Evolutionary conservation across 1,140 invertebrate genomes (phyloP), one percentile per base, ranked within the genome.

Genomic region (Bombus terrestris): DNA sequence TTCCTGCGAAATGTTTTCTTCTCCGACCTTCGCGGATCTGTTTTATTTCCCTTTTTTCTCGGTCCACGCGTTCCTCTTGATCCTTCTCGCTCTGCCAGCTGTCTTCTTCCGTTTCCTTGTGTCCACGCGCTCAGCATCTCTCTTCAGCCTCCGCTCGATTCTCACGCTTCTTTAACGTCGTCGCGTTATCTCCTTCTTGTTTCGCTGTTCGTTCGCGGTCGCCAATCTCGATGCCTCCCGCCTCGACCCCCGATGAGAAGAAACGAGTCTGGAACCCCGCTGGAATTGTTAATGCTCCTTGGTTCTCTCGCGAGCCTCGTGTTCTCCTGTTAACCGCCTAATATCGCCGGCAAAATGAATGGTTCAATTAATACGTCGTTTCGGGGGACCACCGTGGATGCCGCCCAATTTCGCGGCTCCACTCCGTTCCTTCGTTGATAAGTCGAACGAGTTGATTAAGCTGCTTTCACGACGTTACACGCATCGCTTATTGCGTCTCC

Each of bases 301-400:
- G 25, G 53, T n/a, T 64, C 59, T 25, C 22, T 41, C 77, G 68
- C 43, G 79, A 13, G 35, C 1, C 32, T n/a, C 25, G 28, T 41
- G 35, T 78, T 35, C 39, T 18, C 37, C 37, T 32, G 37, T 72
- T 72, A 73, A 81, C 68, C 80, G 69, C 47, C 80, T 81, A 73
- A 81, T 73, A 73, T 73, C n/a, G 53, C 39, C n/a, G 53, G n/a
- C n/a, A 18, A 53, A 73, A 57, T 62, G 57, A 53, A 81, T 76
- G 72, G 81, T 73, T 83, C 73, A 73, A 83, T 83, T 76, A 83
- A 83, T 83, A 83, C 62, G 72, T 68, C 73, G 53, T 83, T 53
- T 43, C 18, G 41, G 8, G 32, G 32, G 72, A 66, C 81, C 81
- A 75, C 59, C 57, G 57, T 35, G 41, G 9, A 57, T 37, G 68